Evolutionary conservation across 2,113 vertebrate species (phyloP).

Genomic region (Triplophysa rosa): DNA sequence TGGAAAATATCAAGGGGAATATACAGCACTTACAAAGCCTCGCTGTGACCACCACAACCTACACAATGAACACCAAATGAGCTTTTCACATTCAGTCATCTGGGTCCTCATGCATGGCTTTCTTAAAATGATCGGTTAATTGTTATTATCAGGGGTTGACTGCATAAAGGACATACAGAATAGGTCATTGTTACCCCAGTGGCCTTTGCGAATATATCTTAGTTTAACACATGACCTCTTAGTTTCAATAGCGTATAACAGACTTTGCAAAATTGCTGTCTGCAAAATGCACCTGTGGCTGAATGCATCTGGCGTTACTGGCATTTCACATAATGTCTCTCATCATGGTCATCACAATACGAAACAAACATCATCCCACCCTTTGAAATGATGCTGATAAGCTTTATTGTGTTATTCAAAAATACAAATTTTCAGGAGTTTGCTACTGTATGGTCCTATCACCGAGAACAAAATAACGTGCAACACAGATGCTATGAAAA

Average conservation of each 20-base stretch:
- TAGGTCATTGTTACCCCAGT: not conserved
- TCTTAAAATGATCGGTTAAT: slow-evolving; percentile 1
- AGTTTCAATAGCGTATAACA: not conserved
- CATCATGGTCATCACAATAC: not conserved
- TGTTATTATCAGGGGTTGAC: not conserved
- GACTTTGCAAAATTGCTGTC: not conserved
- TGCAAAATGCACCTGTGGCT: not conserved
- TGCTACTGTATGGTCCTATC: not conserved
- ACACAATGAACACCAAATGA: slow-evolving; percentile 12
- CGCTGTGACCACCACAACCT: not conserved
- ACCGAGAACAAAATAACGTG: too few relatives aligned
- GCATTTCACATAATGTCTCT: slow-evolving; percentile 12
- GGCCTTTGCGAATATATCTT: not conserved
- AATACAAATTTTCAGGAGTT: not conserved
- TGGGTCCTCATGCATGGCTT: not conserved
- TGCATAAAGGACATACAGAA: not conserved
- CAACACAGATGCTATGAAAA: too few relatives aligned
- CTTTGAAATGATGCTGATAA: not conserved
- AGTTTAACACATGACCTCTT: not conserved
- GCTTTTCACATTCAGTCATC: slow-evolving; percentile 2
- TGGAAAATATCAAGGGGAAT: not conserved
- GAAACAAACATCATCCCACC: slow-evolving; percentile 2
- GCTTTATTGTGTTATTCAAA: not conserved
- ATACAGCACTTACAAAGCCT: not conserved
- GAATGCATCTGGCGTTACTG: not conserved